Evolutionary conservation across 2,113 vertebrate species (phyloP), one percentile per base, ranked within the genome.

Genomic region (Girardinichthys multiradiatus): DNA sequence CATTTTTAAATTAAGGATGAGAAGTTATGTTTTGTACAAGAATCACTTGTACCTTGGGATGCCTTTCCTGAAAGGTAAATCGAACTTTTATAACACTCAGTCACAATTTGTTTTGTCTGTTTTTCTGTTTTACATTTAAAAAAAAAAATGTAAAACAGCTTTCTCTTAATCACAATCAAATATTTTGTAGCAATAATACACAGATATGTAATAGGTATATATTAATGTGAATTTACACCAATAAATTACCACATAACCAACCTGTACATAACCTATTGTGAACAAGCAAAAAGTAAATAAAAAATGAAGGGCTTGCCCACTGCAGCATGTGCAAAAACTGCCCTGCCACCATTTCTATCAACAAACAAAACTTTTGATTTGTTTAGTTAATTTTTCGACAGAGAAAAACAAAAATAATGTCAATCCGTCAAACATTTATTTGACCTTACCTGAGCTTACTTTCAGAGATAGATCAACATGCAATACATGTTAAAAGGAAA

Each of bases 401-500:
- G 48, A 54, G 48, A 54, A n/a, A n/a, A 45, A 45, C 42, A 19
- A n/a, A 51, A n/a, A n/a, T 24, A 54, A 54, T 54, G 48, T 2
- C 21, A 54, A 54, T 54, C 24, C 9, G 24, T 54, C 5, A n/a
- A 10, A 10, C 10, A n/a, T 54, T 54, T 10, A 35, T 54, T 24
- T 24, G 7, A n/a, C 19, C 24, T 17, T 45, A 45, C 17, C 7
- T 19, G n/a, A 17, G 21, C 48, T 54, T 54, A 54, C 3, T 10
- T 54, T 54, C 7, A 54, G n/a, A 54, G 48, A 54, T 17, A 54
- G 21, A 51, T 54, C 48, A 64, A 37, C 59, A 10, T 64, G 10
- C 58, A 58, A 64, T 45, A 54, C 45, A 66, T 17, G 37, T 31
- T 64, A 30, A 82, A 45, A 24, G 37, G 61, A 66, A 0, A 54